phyloP scores from a whole-genome alignment of 35 echinoderm and acorn worm genomes.

The Lytechinus variegatus region DNA sequence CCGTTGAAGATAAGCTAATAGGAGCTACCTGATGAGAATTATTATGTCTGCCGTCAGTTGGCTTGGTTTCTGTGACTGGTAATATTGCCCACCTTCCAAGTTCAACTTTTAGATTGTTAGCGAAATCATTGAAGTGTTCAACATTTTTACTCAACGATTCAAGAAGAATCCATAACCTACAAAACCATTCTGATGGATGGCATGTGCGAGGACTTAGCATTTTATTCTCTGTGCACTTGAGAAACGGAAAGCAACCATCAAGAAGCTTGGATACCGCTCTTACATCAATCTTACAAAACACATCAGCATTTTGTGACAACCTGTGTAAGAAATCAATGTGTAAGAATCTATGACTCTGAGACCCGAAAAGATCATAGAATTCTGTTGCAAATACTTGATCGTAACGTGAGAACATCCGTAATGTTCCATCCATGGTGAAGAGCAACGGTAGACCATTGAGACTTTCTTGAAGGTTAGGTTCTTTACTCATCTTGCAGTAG shows the following conservation, averaged over 20 bases:
- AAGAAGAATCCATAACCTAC: constrained; percentile 39
- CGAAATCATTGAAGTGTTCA: not conserved
- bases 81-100: constrained; percentile 45
- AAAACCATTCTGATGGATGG: not conserved
- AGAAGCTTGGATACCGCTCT: constrained; percentile 39
- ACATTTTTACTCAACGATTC: not conserved
- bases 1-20: not conserved
- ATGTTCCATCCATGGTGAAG: constrained; percentile 49
- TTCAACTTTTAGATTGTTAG: not conserved
- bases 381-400: constrained; percentile 31
- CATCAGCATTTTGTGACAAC: not conserved
- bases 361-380: constrained; percentile 23
- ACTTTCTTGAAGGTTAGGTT: not conserved
- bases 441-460: constrained; percentile 62
- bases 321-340: constrained; percentile 4
- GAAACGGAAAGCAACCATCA: not conserved
- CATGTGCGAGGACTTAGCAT: not conserved
- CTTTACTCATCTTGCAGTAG: constrained; percentile 41
- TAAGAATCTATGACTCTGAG: constrained; percentile 54
- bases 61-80: not conserved
- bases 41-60: not conserved
- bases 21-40: not conserved
- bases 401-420: constrained; percentile 42
- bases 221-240: not conserved
- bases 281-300: constrained; percentile 40